Percentiles rank a stretch among this genome's conserved stretches.
These are phyloP conservation scores for Xylocopa sonorina DNA, from an alignment of 1,140 invertebrate species.

Conservation along the genomic window DNA sequence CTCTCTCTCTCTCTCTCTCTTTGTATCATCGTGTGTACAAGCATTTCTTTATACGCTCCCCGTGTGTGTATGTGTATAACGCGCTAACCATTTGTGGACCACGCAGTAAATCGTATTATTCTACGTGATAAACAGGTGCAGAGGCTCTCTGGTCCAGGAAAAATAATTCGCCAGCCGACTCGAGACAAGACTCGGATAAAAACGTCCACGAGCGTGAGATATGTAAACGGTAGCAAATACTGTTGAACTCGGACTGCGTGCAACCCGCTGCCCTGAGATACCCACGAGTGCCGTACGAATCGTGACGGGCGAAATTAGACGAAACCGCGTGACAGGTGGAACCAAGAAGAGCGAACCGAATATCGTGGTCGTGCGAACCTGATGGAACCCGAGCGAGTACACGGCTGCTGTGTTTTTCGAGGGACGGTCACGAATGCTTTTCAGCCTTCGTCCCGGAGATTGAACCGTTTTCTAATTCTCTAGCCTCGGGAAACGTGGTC, in stretches of 20 bases:
- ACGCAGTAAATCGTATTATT: slow-evolving; percentile 66
- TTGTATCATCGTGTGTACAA: slow-evolving; percentile 36
- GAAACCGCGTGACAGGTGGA: slow-evolving; percentile 67
- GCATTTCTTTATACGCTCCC: slow-evolving; percentile 27
- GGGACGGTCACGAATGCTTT: background rate
- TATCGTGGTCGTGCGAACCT: slow-evolving; percentile 6
- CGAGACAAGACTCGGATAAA: background rate
- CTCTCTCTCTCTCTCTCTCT: background rate
- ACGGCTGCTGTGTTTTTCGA: background rate
- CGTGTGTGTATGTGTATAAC: slow-evolving; percentile 42
- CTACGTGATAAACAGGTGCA: slow-evolving; percentile 62
- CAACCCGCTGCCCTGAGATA: slow-evolving; percentile 16
- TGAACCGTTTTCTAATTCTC: background rate
- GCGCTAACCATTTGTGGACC: slow-evolving; percentile 57
- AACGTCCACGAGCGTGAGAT: background rate
- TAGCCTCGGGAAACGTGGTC: slow-evolving; percentile 21
- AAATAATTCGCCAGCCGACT: slow-evolving; percentile 5
- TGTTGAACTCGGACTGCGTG: background rate
- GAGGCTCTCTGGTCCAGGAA: background rate
- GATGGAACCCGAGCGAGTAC: background rate
- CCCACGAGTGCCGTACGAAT: slow-evolving; percentile 15
- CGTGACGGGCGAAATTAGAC: slow-evolving; percentile 55
- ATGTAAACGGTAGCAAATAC: slow-evolving; percentile 27
- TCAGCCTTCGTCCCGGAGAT: no score
- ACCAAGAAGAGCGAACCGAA: slow-evolving; percentile 30